Conservation (phyloP, 1,140 invertebrate species). For the Pissodes strobi region DNA sequence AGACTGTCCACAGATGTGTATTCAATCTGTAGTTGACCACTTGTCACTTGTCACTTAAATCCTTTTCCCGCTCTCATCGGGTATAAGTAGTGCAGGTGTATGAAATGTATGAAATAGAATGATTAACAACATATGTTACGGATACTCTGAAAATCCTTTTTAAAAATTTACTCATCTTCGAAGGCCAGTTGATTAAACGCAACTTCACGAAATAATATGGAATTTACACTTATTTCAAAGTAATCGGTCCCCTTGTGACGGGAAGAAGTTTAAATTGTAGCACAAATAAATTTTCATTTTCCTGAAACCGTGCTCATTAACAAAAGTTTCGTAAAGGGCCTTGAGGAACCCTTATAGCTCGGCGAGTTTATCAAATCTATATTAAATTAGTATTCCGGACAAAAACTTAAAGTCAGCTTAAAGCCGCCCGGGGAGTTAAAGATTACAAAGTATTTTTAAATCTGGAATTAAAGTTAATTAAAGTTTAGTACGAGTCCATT, state of each 20-base stretch:
- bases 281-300: conserved; percentile 18
- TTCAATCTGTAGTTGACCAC: too few relatives aligned
- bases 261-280: not conserved
- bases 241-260: not conserved
- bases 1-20: too few relatives aligned
- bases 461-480: conserved; percentile 30
- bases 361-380: conserved; percentile 23
- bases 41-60: too few relatives aligned
- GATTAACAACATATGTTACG: too few relatives aligned
- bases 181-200: too few relatives aligned
- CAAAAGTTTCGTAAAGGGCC: not conserved
- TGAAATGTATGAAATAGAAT: too few relatives aligned
- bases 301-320: not conserved
- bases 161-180: too few relatives aligned
- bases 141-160: too few relatives aligned
- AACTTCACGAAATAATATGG: too few relatives aligned
- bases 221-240: not conserved
- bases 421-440: conserved; percentile 22
- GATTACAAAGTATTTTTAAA: conserved; percentile 34
- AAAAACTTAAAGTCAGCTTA: conserved; percentile 27
- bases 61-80: too few relatives aligned
- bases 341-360: not conserved
- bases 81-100: too few relatives aligned
- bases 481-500: conserved; percentile 15
- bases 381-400: conserved; percentile 25